Base-by-base conservation (phyloP, 35 echinoderm and acorn worm species). In the Ophioderma brevispina region DNA sequence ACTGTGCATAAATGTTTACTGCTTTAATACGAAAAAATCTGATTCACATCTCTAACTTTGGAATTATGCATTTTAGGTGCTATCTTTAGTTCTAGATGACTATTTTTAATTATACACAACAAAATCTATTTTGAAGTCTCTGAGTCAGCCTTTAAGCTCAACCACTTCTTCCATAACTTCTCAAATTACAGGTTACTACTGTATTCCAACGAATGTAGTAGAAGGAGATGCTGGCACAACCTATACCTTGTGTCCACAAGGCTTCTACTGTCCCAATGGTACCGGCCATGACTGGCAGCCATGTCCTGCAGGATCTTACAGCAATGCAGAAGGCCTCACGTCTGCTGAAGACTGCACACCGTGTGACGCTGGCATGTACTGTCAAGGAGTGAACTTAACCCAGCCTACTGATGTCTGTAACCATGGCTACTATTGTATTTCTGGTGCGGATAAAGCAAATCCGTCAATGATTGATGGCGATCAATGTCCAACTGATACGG, bases 221-320 rank as follows among this genome's bases (percentile, higher is more conserved):
- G 90, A 87, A 39, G 96, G 96, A 32, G 83, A 89, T 75, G 93
- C 90, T 15, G 55, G 42, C 11, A 92, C 82, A 3, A 98, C 89
- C 36, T 93, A 92, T 40, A 84, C 87, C 21, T 42, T 75, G 0
- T 98, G 96, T 79, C 90, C 96, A 21, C 55, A 34, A 33, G 90
- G 96, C 10, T 98, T 87, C 93, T 95, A 86, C 80, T 95, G 93
- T 88, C 96, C 96, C 21, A 98, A 98, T 78, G 93, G 90, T 32
- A 98, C 93, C 6, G 96, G 96, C 17, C 96, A 94, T 42, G 96
- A 98, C 76, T 95, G 94, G 90, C 93, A 95, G 36, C 90, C 96
- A 0, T 98, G 96, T 85, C 96, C 96, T 17, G 93, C 90, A 15
- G 96, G 93, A 30, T 95, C 90, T 31, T 98, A 92, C 46, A 93